phyloP scores from a whole-genome alignment of 1,140 invertebrate genomes.

The Drosophila sturtevanti region DNA sequence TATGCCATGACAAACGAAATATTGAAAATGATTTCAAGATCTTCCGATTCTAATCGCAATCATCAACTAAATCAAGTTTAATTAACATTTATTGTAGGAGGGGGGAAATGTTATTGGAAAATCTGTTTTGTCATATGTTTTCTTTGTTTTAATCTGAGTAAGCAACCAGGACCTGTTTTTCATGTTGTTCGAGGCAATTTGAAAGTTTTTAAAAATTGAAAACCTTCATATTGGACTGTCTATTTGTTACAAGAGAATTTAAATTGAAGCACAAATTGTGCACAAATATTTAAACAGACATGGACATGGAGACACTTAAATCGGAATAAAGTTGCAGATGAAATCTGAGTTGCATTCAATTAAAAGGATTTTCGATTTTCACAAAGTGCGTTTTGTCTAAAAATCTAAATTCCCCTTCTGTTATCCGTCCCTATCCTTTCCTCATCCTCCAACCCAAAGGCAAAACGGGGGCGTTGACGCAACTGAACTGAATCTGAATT shows the following conservation, averaged over 20 bases:
- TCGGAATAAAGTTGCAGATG: conserved; percentile 48
- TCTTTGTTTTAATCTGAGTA: background rate
- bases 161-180: conserved; percentile 26
- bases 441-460: too few species aligned
- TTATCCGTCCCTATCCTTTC: too few species aligned
- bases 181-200: conserved; percentile 20
- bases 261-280: conserved; percentile 72
- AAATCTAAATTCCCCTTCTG: too few species aligned
- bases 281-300: conserved; percentile 69
- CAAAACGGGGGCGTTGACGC: conserved; percentile 19
- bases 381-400: conserved; percentile 72
- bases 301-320: conserved; percentile 17
- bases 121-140: background rate
- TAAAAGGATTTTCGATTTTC: conserved; percentile 79
- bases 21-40: too few species aligned
- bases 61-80: too few species aligned
- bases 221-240: background rate
- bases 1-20: too few species aligned
- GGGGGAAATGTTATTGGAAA: too few species aligned
- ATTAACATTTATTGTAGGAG: too few species aligned
- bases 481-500: conserved; percentile 12
- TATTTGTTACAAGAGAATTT: conserved; percentile 71
- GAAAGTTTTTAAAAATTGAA: conserved; percentile 8
- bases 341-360: conserved; percentile 71
- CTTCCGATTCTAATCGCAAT: too few species aligned